Evolutionary conservation across 2,888 invertebrate genomes (phyloP).

Genomic region (Drosophila trichaetosa): DNA sequence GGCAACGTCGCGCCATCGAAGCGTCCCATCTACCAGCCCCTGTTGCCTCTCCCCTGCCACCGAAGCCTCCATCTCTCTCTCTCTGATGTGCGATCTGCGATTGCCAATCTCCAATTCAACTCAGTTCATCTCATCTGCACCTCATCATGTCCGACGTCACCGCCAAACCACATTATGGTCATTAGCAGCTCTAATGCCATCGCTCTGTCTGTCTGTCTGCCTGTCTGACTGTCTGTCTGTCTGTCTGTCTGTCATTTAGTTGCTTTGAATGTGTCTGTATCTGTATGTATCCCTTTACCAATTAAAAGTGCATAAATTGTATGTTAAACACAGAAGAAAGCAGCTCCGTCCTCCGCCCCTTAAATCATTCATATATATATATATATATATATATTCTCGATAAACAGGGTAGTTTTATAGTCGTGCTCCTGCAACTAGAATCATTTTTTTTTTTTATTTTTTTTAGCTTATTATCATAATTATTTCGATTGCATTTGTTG

Average conservation of each 20-base stretch:
- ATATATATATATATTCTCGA: not conserved
- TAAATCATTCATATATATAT: not conserved
- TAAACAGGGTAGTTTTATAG: not conserved
- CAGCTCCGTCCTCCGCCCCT: not conserved
- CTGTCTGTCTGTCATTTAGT: not conserved
- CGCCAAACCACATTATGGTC: slow-evolving; percentile 50
- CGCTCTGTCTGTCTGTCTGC: not conserved
- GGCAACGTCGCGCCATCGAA: slow-evolving; percentile 29
- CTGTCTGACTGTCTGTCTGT: not conserved
- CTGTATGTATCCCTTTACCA: not conserved
- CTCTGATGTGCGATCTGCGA: not conserved
- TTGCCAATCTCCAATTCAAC: slow-evolving; percentile 17
- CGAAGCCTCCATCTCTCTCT: not conserved
- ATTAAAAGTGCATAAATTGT: not conserved
- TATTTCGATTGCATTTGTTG: slow-evolving; percentile 57
- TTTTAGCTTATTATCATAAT: slow-evolving; percentile 46
- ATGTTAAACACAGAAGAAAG: not conserved
- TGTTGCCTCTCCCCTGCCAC: not conserved
- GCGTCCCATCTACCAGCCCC: slow-evolving; percentile 22
- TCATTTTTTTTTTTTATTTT: not conserved
- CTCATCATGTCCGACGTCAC: slow-evolving; percentile 21
- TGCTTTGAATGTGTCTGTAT: slow-evolving; percentile 6
- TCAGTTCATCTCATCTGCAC: slow-evolving; percentile 33
- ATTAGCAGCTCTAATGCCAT: slow-evolving; percentile 51
- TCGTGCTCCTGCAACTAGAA: not conserved